phyloP scores from a whole-genome alignment of 1,140 invertebrate species.

The Nymphalis io region DNA sequence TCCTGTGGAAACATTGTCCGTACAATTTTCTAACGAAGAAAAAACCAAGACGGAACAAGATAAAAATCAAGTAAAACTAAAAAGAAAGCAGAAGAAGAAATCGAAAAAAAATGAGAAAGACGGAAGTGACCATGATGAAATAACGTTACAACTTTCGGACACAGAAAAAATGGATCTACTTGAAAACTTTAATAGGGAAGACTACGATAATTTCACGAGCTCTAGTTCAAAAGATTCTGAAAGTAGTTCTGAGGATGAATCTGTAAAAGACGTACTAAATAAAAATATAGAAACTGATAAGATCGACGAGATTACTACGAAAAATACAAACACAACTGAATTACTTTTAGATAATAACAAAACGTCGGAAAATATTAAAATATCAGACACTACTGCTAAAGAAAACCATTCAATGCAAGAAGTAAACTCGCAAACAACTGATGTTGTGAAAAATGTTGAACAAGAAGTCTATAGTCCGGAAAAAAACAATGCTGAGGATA shows the following conservation, averaged over 20 bases:
- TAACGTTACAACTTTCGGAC: conserved; percentile 75
- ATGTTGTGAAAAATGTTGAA: background rate
- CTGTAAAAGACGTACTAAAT: conserved; percentile 19
- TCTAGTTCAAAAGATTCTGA: conserved; percentile 50
- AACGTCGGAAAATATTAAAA: background rate
- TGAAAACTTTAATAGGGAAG: conserved; percentile 66
- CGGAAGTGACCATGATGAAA: conserved; percentile 73
- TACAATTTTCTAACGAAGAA: background rate
- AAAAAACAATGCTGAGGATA: conserved; percentile 1
- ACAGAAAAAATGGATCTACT: conserved; percentile 78
- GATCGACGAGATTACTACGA: background rate
- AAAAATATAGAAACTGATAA: conserved; percentile 8
- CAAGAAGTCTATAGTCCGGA: background rate
- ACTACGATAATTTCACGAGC: conserved; percentile 48
- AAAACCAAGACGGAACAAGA: conserved; percentile 5
- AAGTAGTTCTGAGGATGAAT: conserved; percentile 40
- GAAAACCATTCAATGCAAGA: background rate
- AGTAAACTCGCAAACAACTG: background rate
- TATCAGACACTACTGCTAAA: background rate
- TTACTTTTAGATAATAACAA: background rate
- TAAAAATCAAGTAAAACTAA: conserved; percentile 53
- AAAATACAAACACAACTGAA: background rate
- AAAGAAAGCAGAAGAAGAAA: conserved; percentile 58
- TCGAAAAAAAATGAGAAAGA: conserved; percentile 53
- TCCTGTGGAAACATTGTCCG: background rate